Conservation (phyloP, 2,113 vertebrate species). For the Amphiprion ocellaris region DNA sequence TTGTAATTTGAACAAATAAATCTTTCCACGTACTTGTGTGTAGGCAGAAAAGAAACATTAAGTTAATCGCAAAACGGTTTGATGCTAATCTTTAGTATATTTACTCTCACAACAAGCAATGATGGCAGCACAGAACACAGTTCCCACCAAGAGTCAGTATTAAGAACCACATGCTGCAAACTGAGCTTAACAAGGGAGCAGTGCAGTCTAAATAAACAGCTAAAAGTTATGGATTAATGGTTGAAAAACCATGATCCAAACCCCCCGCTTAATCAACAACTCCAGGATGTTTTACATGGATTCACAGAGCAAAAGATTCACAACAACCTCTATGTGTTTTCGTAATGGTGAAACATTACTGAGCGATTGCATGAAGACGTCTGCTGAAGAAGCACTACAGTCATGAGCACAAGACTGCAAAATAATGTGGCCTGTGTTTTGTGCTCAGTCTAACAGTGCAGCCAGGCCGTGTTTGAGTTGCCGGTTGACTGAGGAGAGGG, state of each 20-base stretch:
- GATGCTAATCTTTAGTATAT: neutral
- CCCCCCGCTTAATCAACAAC: neutral
- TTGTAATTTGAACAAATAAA: too few species aligned
- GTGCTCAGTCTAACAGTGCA: constrained; percentile 26
- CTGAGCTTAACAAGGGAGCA: neutral
- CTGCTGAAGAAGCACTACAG: constrained; percentile 1
- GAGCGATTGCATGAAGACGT: neutral
- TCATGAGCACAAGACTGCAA: neutral
- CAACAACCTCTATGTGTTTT: neutral
- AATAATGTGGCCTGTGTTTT: constrained; percentile 20
- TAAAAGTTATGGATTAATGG: neutral
- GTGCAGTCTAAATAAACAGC: neutral
- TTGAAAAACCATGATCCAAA: neutral
- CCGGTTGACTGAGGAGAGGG: constrained; percentile 47
- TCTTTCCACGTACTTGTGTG: too few species aligned
- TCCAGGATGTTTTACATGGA: neutral
- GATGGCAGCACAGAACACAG: too few species aligned
- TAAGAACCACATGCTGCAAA: neutral
- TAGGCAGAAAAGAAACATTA: neutral
- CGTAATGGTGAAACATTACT: constrained; percentile 14
- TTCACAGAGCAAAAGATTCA: neutral
- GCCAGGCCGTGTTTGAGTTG: constrained; percentile 33
- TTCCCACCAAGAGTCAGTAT: neutral
- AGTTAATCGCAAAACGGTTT: neutral
- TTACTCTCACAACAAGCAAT: too few species aligned